A percentile compares a stretch with the other conserved stretches of the same genome.
These are phyloP conservation scores for Caenorhabditis wallacei DNA, from an alignment of 2,888 invertebrate genomes.

Conservation along the genomic window DNA sequence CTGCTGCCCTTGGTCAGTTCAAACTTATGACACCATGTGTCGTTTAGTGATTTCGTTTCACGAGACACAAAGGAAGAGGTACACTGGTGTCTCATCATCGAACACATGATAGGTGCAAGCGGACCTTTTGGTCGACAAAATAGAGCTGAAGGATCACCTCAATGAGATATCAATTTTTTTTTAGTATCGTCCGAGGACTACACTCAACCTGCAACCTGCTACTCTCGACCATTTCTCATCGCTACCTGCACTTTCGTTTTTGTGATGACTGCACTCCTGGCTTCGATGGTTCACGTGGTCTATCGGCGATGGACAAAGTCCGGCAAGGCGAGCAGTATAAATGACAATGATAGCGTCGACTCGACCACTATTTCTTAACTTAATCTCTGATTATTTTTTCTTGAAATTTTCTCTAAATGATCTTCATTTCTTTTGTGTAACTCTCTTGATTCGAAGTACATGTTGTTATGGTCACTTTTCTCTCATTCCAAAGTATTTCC, in stretches of 20 bases:
- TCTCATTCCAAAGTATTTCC: conserved; percentile 3
- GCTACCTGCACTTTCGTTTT: conserved; percentile 62
- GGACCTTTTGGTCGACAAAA: conserved; percentile 53
- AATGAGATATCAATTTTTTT: conserved; percentile 31
- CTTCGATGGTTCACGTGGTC: conserved; percentile 61
- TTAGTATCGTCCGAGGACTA: conserved; percentile 66
- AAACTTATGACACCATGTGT: conserved; percentile 63
- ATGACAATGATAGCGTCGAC: conserved; percentile 58
- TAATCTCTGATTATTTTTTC: not conserved
- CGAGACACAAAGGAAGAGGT: conserved; percentile 84
- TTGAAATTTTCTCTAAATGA: conserved; percentile 5
- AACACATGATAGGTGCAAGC: conserved; percentile 64
- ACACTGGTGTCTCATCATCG: conserved; percentile 40
- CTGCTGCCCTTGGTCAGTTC: conserved; percentile 72
- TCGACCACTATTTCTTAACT: conserved; percentile 46
- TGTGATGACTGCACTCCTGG: conserved; percentile 58
- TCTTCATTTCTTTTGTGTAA: conserved; percentile 18
- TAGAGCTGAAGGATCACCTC: conserved; percentile 25
- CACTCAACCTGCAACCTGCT: conserved; percentile 51
- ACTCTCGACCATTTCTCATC: conserved; percentile 55
- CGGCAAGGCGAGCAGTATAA: conserved; percentile 38
- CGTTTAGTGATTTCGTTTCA: conserved; percentile 35
- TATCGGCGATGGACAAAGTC: conserved; percentile 64
- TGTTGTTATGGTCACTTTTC: conserved; percentile 31
- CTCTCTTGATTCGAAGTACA: conserved; percentile 44